Evolutionary conservation across 2,113 vertebrate species (phyloP).

Genomic region (Monopterus albus): DNA sequence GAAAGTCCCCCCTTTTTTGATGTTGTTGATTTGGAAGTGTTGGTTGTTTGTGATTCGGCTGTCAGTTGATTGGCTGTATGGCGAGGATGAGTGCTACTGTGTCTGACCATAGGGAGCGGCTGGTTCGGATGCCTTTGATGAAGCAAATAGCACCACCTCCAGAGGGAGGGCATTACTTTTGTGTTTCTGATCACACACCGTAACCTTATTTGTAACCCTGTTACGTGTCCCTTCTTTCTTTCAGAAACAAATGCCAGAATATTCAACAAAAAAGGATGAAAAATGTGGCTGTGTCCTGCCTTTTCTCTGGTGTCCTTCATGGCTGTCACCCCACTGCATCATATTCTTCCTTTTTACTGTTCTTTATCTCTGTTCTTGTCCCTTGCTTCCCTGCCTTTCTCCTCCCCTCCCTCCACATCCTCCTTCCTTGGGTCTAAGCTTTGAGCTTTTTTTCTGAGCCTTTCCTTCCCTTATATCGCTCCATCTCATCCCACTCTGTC

Average conservation of each 20-base stretch:
- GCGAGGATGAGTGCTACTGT: slow-evolving; percentile 41
- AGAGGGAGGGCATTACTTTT: slow-evolving; percentile 54
- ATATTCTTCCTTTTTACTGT: slow-evolving; percentile 45
- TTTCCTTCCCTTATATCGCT: slow-evolving; percentile 78
- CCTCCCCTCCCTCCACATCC: slow-evolving; percentile 42
- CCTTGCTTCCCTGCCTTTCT: slow-evolving; percentile 36
- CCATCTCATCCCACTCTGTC: slow-evolving; percentile 74
- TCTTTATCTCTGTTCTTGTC: slow-evolving; percentile 72
- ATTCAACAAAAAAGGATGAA: slow-evolving; percentile 22
- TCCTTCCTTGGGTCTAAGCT: slow-evolving; percentile 69
- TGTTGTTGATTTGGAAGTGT: slow-evolving; percentile 59
- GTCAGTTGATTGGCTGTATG: slow-evolving; percentile 57
- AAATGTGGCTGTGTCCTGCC: slow-evolving; percentile 13
- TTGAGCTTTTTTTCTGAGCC: slow-evolving; percentile 72
- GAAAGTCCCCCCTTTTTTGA: slow-evolving; percentile 32
- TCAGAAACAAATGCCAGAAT: slow-evolving; percentile 18
- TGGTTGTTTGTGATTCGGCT: slow-evolving; percentile 43
- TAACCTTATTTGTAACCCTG: slow-evolving; percentile 56
- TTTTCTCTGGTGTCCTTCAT: slow-evolving; percentile 60
- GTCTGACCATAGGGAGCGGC: slow-evolving; percentile 45
- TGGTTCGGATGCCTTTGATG: slow-evolving; percentile 60
- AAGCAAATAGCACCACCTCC: slow-evolving; percentile 50
- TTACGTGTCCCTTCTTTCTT: slow-evolving; percentile 13
- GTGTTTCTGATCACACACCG: slow-evolving; percentile 60
- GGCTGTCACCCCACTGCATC: slow-evolving; percentile 53